These are phyloP conservation scores for Collichthys lucidus DNA, from an alignment of 2,113 vertebrate species.

Conservation along the genomic window DNA sequence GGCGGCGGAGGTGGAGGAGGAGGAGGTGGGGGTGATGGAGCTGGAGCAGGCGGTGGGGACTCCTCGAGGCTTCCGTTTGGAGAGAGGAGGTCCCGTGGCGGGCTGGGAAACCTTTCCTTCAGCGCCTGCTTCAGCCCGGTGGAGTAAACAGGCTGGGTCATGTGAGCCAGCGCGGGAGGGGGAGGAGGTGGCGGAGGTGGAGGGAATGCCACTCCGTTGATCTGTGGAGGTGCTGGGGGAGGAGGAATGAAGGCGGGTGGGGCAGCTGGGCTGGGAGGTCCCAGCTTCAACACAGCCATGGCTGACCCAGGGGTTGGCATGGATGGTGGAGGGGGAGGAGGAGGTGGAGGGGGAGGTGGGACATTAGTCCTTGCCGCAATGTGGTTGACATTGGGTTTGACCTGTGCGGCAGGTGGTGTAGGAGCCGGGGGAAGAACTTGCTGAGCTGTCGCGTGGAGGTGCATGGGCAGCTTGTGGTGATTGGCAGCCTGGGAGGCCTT, in stretches of 20 bases:
- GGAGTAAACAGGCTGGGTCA: conserved; percentile 30
- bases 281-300: conserved; percentile 88
- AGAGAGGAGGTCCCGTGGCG: conserved; percentile 77
- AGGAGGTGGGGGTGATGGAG: conserved; percentile 70
- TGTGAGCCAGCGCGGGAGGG: conserved; percentile 62
- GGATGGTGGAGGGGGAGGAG: conserved; percentile 83
- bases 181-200: conserved; percentile 76
- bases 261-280: conserved; percentile 78
- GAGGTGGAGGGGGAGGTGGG: conserved; percentile 84
- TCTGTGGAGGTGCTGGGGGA: conserved; percentile 67
- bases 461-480: conserved; percentile 32
- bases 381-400: conserved; percentile 83
- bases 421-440: conserved; percentile 65
- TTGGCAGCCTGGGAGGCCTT: conserved; percentile 59
- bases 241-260: conserved; percentile 82
- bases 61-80: conserved; percentile 63
- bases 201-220: conserved; percentile 71
- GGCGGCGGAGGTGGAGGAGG: conserved; percentile 77
- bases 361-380: conserved; percentile 84
- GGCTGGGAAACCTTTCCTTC: conserved; percentile 86
- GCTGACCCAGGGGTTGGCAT: conserved; percentile 88
- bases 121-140: conserved; percentile 69
- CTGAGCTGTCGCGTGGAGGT: conserved; percentile 47
- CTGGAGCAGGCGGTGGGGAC: conserved; percentile 72
- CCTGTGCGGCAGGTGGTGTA: conserved; percentile 15